Evolutionary conservation across 2,113 vertebrate genomes (phyloP).

Genomic region (Brienomyrus longianalis): DNA sequence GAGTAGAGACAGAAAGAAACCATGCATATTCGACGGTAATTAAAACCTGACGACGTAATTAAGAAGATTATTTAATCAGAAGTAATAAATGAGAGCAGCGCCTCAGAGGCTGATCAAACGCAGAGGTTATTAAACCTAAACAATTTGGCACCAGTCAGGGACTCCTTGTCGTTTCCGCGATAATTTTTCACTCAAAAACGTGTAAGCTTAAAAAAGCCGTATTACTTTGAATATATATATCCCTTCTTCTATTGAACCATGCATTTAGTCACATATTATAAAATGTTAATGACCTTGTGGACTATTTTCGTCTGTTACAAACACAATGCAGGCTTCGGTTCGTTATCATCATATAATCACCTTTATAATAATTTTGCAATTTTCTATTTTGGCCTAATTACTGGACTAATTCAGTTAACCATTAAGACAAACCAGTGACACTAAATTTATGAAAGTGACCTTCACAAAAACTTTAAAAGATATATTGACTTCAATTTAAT

Average conservation of each 20-base stretch:
- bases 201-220: not conserved
- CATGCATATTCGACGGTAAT: constrained; percentile 51
- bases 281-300: not conserved
- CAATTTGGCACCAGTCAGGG: constrained; percentile 24
- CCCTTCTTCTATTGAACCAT: not conserved
- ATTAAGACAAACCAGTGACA: not conserved
- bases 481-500: not conserved
- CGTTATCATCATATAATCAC: not conserved
- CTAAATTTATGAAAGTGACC: not conserved
- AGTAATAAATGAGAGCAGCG: constrained; percentile 51
- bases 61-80: constrained; percentile 62
- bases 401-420: not conserved
- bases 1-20: constrained; percentile 15
- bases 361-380: not conserved
- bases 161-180: constrained; percentile 13
- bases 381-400: not conserved
- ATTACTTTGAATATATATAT: not conserved
- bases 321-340: not conserved
- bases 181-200: not conserved
- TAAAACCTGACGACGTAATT: constrained; percentile 62
- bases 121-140: constrained; percentile 40
- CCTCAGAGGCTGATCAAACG: constrained; percentile 49
- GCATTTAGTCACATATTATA: not conserved
- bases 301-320: not conserved
- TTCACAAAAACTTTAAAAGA: not conserved